Evolutionary conservation across 2,113 vertebrate genomes (phyloP).

Genomic region (Myiopsitta monachus): DNA sequence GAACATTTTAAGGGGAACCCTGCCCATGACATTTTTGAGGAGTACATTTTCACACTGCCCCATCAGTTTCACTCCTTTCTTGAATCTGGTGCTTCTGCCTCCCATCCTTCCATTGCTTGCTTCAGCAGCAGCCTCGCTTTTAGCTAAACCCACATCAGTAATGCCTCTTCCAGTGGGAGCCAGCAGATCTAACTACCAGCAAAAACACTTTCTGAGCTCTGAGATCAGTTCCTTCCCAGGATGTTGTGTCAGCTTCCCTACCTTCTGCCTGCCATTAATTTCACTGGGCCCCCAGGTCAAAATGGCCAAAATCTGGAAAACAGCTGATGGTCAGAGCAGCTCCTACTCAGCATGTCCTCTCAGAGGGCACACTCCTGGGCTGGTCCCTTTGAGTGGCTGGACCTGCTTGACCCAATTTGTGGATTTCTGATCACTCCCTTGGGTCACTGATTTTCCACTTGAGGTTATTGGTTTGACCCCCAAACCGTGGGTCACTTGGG

Average conservation of each 20-base stretch:
- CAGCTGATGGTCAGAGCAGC: constrained; percentile 19
- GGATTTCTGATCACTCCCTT: constrained; percentile 60
- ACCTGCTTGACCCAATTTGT: constrained; percentile 61
- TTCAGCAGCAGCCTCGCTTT: neutral
- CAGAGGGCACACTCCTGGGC: constrained; percentile 20
- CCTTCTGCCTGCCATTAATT: constrained; percentile 46
- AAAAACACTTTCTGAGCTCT: neutral
- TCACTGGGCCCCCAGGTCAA: constrained; percentile 32
- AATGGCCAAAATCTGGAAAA: constrained; percentile 54
- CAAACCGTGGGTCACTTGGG: constrained; percentile 49
- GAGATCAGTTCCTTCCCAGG: neutral
- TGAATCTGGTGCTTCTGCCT: neutral
- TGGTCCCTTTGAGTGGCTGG: constrained; percentile 49
- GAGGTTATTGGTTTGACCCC: constrained; percentile 65
- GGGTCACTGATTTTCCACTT: constrained; percentile 63
- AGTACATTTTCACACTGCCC: neutral
- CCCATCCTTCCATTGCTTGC: neutral
- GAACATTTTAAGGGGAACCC: neutral
- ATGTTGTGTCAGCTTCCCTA: constrained; percentile 30
- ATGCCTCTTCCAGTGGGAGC: neutral
- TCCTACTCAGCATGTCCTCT: constrained; percentile 37
- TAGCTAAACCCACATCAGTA: neutral
- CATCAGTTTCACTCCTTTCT: neutral
- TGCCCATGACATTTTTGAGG: neutral
- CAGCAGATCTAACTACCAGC: neutral